Conservation (phyloP, 1,140 invertebrate genomes). For the Tetranychus urticae region DNA sequence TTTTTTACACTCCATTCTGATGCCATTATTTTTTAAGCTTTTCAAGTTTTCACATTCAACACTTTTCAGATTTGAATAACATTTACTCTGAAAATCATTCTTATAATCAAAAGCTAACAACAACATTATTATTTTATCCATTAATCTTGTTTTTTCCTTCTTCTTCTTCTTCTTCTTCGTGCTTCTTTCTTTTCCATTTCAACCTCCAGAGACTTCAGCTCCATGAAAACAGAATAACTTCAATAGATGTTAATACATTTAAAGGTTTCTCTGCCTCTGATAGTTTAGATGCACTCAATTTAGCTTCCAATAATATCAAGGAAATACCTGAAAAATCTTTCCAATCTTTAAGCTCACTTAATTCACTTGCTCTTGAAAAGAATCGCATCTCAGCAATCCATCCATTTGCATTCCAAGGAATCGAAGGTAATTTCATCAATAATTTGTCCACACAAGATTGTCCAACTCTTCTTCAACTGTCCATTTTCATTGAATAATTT, state of each 20-base stretch:
- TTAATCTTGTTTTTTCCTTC: too few species aligned
- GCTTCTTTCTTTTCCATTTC: too few species aligned
- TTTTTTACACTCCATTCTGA: too few species aligned
- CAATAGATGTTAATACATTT: constrained; percentile 5
- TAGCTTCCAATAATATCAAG: constrained; percentile 12
- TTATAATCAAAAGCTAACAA: too few species aligned
- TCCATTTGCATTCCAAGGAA: constrained; percentile 13
- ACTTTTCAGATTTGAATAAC: too few species aligned
- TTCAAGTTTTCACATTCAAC: too few species aligned
- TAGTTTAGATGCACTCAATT: constrained; percentile 12
- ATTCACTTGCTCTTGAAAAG: constrained; percentile 14
- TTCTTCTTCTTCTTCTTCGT: too few species aligned
- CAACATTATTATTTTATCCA: too few species aligned
- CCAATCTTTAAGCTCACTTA: constrained; percentile 6
- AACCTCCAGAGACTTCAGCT: constrained; percentile 10
- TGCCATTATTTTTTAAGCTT: too few species aligned
- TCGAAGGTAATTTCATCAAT: constrained; percentile 32
- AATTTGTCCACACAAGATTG: too few species aligned
- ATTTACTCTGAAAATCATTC: too few species aligned
- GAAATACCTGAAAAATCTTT: constrained; percentile 12
- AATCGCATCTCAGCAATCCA: constrained; percentile 14
- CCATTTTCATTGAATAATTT: not conserved
- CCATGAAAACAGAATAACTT: constrained; percentile 13
- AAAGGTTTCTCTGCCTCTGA: not conserved
- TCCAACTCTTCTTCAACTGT: too few species aligned